Evolutionary conservation across 2,888 invertebrate genomes (phyloP).

Genomic region (Pammene fasciana): DNA sequence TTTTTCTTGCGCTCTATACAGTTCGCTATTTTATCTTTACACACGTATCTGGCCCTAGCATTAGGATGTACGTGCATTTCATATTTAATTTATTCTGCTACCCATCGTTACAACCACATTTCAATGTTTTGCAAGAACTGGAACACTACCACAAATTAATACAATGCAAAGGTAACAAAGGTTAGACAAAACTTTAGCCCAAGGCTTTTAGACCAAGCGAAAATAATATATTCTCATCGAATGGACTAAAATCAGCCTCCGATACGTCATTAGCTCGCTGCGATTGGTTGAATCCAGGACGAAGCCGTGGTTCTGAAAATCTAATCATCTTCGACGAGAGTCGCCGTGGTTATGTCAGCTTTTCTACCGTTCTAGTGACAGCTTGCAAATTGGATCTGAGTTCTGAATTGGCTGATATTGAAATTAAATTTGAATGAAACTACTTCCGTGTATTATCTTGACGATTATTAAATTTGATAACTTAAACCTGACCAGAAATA

Average conservation of each 20-base stretch:
- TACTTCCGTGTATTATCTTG: background rate
- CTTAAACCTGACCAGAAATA: too few species aligned
- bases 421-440: slow-evolving; percentile 5
- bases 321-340: slow-evolving; percentile 32
- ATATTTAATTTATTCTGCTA: too few species aligned
- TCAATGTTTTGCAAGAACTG: too few species aligned
- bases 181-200: too few species aligned
- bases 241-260: slow-evolving; percentile 8
- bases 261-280: slow-evolving; percentile 27
- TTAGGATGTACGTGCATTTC: too few species aligned
- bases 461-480: background rate
- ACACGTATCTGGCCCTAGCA: too few species aligned
- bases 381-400: slow-evolving; percentile 23
- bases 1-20: too few species aligned
- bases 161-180: too few species aligned
- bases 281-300: slow-evolving; percentile 32
- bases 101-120: too few species aligned
- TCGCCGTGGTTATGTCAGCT: slow-evolving; percentile 30
- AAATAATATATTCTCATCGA: background rate
- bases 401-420: slow-evolving; percentile 6
- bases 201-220: background rate
- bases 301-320: slow-evolving; percentile 28
- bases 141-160: too few species aligned
- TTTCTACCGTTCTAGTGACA: slow-evolving; percentile 18
- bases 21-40: too few species aligned